Conservation (phyloP, 2,888 invertebrate genomes). For the Exephanes ischioxanthus region DNA sequence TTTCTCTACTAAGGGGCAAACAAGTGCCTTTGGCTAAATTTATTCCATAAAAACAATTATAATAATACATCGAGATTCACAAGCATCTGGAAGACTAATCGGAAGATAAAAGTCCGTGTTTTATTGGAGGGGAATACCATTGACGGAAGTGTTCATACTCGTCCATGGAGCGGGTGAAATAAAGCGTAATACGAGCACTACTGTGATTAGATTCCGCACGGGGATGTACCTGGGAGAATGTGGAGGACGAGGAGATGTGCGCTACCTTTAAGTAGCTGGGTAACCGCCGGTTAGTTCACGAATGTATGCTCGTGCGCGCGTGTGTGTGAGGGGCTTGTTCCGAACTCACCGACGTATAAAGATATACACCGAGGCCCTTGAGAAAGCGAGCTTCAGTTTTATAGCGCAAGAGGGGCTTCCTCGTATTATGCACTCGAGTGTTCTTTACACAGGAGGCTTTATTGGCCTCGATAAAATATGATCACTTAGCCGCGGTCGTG, state of each 20-base stretch:
- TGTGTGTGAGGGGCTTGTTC: background rate
- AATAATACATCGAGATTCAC: background rate
- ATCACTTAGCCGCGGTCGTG: slow-evolving; percentile 72
- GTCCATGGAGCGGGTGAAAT: background rate
- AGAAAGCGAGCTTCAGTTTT: slow-evolving; percentile 29
- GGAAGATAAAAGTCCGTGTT: background rate
- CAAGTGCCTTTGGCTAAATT: too few species aligned
- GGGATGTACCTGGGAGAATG: background rate
- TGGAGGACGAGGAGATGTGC: slow-evolving; percentile 1
- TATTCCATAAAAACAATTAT: background rate
- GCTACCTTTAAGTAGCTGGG: slow-evolving; percentile 36
- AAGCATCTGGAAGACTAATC: background rate
- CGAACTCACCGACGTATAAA: slow-evolving; percentile 34
- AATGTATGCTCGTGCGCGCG: slow-evolving; percentile 23
- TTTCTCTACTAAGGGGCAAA: background rate
- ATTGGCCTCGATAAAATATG: slow-evolving; percentile 80
- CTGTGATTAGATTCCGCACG: background rate
- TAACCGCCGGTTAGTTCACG: background rate
- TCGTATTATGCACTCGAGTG: slow-evolving; percentile 75
- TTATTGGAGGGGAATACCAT: background rate
- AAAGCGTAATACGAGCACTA: background rate
- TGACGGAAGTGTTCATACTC: background rate
- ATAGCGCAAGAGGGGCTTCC: slow-evolving; percentile 47
- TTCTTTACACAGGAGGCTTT: slow-evolving; percentile 74
- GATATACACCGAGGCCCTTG: slow-evolving; percentile 36